Base-by-base conservation (phyloP, 1,140 invertebrate genomes). In the Stegodyphus mimosarum region DNA sequence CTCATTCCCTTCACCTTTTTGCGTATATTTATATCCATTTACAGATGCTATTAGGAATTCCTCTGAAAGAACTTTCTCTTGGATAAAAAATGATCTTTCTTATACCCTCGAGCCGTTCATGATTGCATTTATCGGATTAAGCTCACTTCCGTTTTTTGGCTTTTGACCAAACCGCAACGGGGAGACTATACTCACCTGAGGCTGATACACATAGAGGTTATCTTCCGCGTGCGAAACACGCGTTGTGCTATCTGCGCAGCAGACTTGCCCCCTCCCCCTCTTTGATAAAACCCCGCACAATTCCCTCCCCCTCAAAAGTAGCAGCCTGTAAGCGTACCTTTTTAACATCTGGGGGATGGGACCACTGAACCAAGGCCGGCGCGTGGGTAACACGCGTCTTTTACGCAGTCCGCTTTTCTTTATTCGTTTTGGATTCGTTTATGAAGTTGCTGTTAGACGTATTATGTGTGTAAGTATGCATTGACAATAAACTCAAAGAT, bases 321-420 rank as follows among this genome's bases (percentile, higher is more conserved):
- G 81, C 81, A 84, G 81, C 52, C 81, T 84, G 81, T 13, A 70
- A 84, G 81, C 81, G 81, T 75, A 69, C 49, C 64, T 53, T 6
- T 49, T 18, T 15, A 75, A 75, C 81, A 84, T 84, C 60, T 84
- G 81, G 49, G 81, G 81, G 72, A 55, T 71, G 81, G 48, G 73
- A 53, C 15, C 64, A 84, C 60, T 74, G 81, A 49, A 83, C 70
- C 80, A 50, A 74, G 70, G 71, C 78, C 17, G 53, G 55, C 79
- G 67, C 79, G 81, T 84, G 81, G 69, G 60, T 7, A 11, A 55
- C 81, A 84, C 81, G 81, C 66, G 81, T 49, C 53, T 49, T 51
- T 15, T 78, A 67, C 64, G 11, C 55, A 10, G 17, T 67, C 17
- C 64, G 2, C 64, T 17, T 7, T 67, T 67, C 64, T 67, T 67